Evolutionary conservation across 2,113 vertebrate species (phyloP).

Genomic region (Lagenorhynchus albirostris): DNA sequence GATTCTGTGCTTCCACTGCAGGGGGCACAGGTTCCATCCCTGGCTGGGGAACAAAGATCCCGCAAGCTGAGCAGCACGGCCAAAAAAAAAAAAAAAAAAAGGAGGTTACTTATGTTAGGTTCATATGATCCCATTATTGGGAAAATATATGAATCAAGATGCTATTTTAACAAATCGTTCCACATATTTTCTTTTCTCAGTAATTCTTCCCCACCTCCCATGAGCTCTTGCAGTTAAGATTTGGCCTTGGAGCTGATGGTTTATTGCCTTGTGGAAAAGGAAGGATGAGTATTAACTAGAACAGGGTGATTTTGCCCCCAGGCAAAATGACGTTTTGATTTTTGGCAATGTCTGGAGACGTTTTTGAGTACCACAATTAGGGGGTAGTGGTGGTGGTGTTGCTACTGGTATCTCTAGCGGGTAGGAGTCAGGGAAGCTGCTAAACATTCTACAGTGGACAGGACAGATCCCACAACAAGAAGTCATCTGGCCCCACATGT

Average conservation of each 20-base stretch:
- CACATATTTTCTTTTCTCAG: background rate
- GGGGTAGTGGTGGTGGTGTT: no score
- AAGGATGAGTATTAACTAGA: no score
- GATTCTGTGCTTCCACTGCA: no score
- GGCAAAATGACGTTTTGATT: background rate
- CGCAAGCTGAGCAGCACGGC: rapidly evolving
- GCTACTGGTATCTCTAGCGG: background rate
- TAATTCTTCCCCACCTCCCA: background rate
- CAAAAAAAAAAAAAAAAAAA: background rate
- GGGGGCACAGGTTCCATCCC: no score
- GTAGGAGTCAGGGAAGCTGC: background rate
- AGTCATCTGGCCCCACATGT: background rate
- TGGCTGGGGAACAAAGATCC: no score
- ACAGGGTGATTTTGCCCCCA: background rate
- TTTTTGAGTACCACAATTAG: background rate
- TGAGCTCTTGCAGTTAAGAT: background rate
- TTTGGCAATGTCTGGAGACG: background rate
- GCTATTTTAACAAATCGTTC: background rate
- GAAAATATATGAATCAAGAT: background rate
- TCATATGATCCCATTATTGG: background rate
- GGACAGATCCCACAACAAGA: background rate
- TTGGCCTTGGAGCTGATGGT: background rate
- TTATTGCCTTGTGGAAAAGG: background rate
- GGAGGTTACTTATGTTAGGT: background rate
- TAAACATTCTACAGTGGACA: background rate